Evolutionary conservation across 2,797 vertebrate genomes (phyloP).

Genomic region (Tragopan temminckii): DNA sequence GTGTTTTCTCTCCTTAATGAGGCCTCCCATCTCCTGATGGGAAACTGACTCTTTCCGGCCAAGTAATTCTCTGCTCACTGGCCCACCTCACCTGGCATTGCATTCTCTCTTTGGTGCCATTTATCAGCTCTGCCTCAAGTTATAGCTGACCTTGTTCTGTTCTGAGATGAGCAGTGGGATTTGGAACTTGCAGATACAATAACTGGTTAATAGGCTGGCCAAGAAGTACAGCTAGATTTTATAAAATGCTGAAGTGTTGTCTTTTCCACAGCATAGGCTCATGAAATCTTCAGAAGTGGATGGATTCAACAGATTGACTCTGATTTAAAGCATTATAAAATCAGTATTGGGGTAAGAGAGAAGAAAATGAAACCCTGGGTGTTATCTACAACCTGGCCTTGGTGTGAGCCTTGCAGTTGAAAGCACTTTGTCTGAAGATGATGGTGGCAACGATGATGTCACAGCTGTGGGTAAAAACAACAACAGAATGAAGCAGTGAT

Average conservation of each 20-base stretch:
- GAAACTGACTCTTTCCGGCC: not conserved
- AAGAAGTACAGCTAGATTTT: not conserved
- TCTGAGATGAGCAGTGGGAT: not conserved
- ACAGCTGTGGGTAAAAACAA: slow-evolving; percentile 23
- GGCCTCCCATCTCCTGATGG: not conserved
- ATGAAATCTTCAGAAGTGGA: not conserved
- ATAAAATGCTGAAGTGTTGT: not conserved
- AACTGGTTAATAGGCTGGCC: not conserved
- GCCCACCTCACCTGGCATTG: not conserved
- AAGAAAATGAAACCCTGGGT: not conserved
- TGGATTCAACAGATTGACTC: not conserved
- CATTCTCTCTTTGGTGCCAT: not conserved
- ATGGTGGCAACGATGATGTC: slow-evolving; percentile 5
- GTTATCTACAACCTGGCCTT: slow-evolving; percentile 34
- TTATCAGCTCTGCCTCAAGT: not conserved
- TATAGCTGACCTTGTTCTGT: not conserved
- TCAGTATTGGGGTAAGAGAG: not conserved
- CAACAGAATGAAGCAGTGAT: not conserved
- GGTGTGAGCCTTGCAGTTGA: not conserved
- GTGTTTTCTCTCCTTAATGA: not conserved
- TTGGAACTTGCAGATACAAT: not conserved
- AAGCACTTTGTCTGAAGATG: slow-evolving; percentile 57
- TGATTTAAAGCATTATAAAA: not conserved
- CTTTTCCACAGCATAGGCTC: not conserved
- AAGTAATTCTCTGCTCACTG: not conserved